phyloP scores from a whole-genome alignment of 1,140 invertebrate genomes.

The Leptinotarsa undecemlineata region DNA sequence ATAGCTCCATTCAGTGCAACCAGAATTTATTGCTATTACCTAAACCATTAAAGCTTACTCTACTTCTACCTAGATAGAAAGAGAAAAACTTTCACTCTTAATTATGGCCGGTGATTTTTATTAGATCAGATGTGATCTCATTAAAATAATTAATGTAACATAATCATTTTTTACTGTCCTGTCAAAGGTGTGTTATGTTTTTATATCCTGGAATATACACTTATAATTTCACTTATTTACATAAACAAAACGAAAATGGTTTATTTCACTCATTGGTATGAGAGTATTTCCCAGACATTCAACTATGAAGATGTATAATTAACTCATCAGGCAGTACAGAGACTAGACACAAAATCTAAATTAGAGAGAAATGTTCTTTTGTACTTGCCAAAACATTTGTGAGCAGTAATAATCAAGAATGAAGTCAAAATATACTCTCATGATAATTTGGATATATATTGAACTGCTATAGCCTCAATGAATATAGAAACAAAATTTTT shows the following conservation, averaged over 20 bases:
- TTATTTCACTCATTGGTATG: no score
- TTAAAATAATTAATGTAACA: slow-evolving; percentile 12
- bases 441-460: no score
- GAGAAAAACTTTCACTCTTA: slow-evolving; percentile 22
- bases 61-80: slow-evolving; percentile 8
- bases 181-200: slow-evolving; percentile 13
- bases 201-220: not conserved
- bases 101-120: slow-evolving; percentile 16
- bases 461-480: no score
- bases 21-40: slow-evolving; percentile 2
- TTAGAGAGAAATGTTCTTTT: not conserved
- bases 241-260: not conserved
- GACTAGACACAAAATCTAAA: not conserved
- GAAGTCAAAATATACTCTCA: no score
- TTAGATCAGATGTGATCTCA: slow-evolving; percentile 22
- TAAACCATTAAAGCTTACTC: not conserved
- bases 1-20: not conserved
- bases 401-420: no score
- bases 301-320: no score
- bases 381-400: not conserved
- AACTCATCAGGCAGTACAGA: no score
- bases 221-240: not conserved
- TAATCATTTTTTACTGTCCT: slow-evolving; percentile 1
- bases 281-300: no score
- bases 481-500: no score